A percentile compares a stretch with the other conserved stretches of the same genome.
phyloP scores from a whole-genome alignment of 1,140 invertebrate species.

The Panulirus ornatus region DNA sequence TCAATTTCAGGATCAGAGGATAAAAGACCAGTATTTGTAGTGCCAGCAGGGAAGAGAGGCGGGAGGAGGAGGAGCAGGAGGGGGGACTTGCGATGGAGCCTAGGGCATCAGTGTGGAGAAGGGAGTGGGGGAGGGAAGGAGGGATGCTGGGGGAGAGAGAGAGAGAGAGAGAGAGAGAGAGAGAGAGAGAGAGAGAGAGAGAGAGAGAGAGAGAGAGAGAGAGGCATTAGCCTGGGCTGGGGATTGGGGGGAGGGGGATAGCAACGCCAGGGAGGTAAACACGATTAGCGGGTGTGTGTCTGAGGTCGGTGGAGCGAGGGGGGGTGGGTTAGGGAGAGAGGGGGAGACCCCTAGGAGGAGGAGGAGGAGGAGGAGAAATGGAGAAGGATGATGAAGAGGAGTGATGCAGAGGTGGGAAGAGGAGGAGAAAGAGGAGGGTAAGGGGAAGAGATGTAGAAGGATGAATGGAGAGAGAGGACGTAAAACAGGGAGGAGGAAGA shows the following conservation, averaged over 20 bases:
- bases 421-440: neutral
- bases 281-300: conserved; percentile 40
- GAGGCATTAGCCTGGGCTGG: neutral
- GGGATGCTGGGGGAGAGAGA: neutral
- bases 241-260: neutral
- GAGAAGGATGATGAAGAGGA: neutral
- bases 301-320: neutral
- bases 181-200: neutral
- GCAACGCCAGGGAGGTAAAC: conserved; percentile 23
- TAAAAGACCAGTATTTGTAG: neutral
- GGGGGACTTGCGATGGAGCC: neutral
- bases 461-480: neutral
- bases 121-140: neutral
- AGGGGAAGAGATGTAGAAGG: neutral
- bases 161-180: neutral
- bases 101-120: neutral
- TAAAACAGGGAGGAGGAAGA: neutral
- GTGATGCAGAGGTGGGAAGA: neutral
- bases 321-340: neutral
- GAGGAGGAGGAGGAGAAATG: neutral
- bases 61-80: too few species aligned
- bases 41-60: neutral
- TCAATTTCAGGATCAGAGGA: conserved; percentile 16
- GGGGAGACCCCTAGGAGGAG: neutral
- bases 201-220: neutral